Evolutionary conservation across 2,797 vertebrate genomes (phyloP).

Genomic region (Sphenodon punctatus): DNA sequence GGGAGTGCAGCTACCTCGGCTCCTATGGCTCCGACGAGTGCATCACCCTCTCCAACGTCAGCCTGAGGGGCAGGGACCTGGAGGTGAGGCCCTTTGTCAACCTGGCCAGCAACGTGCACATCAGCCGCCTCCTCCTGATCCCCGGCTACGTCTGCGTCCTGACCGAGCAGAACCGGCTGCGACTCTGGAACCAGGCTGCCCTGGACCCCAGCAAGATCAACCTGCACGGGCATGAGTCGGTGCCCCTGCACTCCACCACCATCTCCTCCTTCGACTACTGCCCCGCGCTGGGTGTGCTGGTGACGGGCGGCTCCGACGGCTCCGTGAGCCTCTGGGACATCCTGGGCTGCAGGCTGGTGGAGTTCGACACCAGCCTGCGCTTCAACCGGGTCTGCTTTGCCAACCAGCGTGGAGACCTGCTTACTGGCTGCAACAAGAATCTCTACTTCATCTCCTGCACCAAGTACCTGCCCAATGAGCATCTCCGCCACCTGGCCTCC

Average conservation of each 20-base stretch:
- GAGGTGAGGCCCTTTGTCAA: conserved; percentile 37
- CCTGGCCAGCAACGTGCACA: conserved; percentile 36
- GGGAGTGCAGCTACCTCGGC: conserved; percentile 49
- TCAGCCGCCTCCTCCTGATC: conserved; percentile 57
- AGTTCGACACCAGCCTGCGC: conserved; percentile 53
- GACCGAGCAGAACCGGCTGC: conserved; percentile 56
- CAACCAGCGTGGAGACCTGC: conserved; percentile 65
- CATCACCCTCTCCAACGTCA: conserved; percentile 33
- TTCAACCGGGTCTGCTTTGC: conserved; percentile 70
- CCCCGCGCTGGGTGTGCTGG: conserved; percentile 52
- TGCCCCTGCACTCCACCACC: conserved; percentile 44
- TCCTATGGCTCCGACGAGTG: conserved; percentile 65
- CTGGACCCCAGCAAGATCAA: background rate
- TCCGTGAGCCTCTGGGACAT: conserved; percentile 64
- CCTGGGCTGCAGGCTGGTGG: conserved; percentile 54
- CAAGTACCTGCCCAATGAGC: conserved; percentile 33
- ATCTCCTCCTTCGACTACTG: conserved; percentile 69
- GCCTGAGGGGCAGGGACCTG: background rate
- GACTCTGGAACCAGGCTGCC: conserved; percentile 33
- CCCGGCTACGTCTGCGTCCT: conserved; percentile 60
- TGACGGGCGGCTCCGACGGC: conserved; percentile 47
- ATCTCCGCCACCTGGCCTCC: conserved; percentile 21
- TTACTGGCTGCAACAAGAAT: conserved; percentile 60
- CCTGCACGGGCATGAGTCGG: conserved; percentile 30
- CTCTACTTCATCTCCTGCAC: conserved; percentile 66